Evolutionary conservation across 2,113 vertebrate genomes (phyloP).

Genomic region (Cichladusa arquata): DNA sequence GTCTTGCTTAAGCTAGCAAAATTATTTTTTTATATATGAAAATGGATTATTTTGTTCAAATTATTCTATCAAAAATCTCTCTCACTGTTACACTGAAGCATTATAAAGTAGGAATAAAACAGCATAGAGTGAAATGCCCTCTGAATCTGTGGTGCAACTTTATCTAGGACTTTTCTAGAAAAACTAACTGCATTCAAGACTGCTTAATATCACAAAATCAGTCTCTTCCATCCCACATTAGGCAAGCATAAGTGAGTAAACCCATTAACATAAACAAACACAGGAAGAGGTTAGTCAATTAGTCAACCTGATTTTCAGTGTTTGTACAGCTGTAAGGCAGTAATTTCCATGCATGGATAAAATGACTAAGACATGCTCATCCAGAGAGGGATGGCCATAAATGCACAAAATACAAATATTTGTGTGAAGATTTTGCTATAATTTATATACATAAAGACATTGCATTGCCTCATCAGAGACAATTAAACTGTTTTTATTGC

Average conservation of each 20-base stretch:
- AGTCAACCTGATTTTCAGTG: conserved; percentile 1
- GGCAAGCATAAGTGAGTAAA: background rate
- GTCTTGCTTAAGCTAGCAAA: background rate
- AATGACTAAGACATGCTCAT: background rate
- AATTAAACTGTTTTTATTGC: background rate
- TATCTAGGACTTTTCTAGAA: background rate
- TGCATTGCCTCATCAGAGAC: background rate
- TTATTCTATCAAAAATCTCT: background rate
- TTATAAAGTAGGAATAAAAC: background rate
- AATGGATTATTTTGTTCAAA: background rate
- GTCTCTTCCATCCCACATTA: background rate
- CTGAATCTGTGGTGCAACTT: background rate
- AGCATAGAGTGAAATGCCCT: background rate
- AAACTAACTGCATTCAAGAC: background rate
- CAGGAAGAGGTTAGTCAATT: background rate
- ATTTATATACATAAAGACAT: background rate
- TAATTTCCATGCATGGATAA: background rate
- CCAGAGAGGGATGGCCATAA: background rate
- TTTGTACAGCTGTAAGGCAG: conserved; percentile 24
- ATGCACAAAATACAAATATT: background rate
- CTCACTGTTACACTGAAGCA: background rate
- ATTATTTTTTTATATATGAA: background rate
- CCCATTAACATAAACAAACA: conserved; percentile 20
- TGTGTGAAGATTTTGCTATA: background rate
- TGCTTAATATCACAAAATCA: background rate